Evolutionary conservation across 2,797 vertebrate genomes (phyloP).

Genomic region (Hydrocynus forskahlii): DNA sequence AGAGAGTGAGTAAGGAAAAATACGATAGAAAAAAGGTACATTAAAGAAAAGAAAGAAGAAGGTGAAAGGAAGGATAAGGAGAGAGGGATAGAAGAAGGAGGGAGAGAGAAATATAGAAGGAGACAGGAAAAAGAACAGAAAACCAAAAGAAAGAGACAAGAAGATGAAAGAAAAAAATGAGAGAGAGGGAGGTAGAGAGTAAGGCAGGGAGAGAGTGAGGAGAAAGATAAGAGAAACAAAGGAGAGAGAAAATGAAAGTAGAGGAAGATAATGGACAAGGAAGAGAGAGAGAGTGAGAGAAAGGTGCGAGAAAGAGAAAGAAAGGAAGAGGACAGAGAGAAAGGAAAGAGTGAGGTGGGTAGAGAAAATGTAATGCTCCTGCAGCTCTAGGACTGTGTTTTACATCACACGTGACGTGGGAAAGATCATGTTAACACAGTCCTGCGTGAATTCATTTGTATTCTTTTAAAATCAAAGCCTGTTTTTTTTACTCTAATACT

Average conservation of each 20-base stretch:
- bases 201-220: not conserved
- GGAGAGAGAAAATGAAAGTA: not conserved
- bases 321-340: not conserved
- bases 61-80: not conserved
- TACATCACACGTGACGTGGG: not conserved
- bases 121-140: not conserved
- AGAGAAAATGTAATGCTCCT: not conserved
- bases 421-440: slow-evolving; percentile 9
- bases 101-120: not conserved
- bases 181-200: not conserved
- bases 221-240: too few relatives aligned
- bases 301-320: not conserved
- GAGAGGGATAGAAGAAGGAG: not conserved
- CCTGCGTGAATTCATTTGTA: not conserved
- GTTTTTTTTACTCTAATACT: not conserved
- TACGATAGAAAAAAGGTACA: not conserved
- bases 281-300: not conserved
- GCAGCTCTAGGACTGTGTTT: not conserved
- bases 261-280: too few relatives aligned
- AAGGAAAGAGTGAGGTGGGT: not conserved
- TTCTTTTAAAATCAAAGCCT: not conserved
- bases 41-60: not conserved
- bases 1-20: not conserved
- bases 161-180: not conserved
- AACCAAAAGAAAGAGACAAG: not conserved